A percentile compares a stretch with the other conserved stretches of the same genome.
Evolutionary conservation across 2,888 invertebrate species (phyloP).

Genomic region (Dryobotodes eremita): DNA sequence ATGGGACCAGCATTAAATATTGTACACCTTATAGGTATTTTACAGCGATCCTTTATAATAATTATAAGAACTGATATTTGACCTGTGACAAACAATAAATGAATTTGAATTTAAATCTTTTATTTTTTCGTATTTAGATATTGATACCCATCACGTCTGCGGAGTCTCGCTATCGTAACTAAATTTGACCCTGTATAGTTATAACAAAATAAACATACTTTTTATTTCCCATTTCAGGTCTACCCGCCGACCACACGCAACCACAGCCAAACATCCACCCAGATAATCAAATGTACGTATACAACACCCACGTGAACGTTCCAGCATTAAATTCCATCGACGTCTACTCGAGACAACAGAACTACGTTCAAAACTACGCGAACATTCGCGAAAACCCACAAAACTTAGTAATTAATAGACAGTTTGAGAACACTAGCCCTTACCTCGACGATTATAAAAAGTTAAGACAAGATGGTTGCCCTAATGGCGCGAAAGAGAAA

Average conservation of each 20-base stretch:
- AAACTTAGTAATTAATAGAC: conserved; percentile 84
- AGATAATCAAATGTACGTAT: conserved; percentile 80
- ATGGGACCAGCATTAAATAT: too few species aligned
- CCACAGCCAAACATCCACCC: conserved; percentile 69
- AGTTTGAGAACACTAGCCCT: conserved; percentile 81
- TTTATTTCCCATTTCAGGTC: conserved; percentile 77
- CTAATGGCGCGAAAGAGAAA: conserved; percentile 73
- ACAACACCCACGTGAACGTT: conserved; percentile 78
- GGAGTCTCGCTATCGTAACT: too few species aligned
- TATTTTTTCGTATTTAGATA: too few species aligned
- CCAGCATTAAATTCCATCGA: conserved; percentile 78
- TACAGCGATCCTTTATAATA: too few species aligned
- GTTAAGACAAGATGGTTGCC: conserved; percentile 71
- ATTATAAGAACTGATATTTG: too few species aligned
- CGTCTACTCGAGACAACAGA: conserved; percentile 79
- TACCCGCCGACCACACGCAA: conserved; percentile 73
- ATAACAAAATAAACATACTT: neutral
- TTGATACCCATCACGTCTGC: too few species aligned
- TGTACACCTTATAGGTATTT: too few species aligned
- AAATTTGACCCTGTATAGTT: too few species aligned
- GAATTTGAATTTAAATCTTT: too few species aligned
- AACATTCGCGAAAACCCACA: conserved; percentile 83
- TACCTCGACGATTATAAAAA: conserved; percentile 82
- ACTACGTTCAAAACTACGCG: conserved; percentile 79
- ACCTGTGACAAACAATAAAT: too few species aligned